Conservation (phyloP, 2,888 invertebrate genomes). For the Hyposoter didymator region DNA sequence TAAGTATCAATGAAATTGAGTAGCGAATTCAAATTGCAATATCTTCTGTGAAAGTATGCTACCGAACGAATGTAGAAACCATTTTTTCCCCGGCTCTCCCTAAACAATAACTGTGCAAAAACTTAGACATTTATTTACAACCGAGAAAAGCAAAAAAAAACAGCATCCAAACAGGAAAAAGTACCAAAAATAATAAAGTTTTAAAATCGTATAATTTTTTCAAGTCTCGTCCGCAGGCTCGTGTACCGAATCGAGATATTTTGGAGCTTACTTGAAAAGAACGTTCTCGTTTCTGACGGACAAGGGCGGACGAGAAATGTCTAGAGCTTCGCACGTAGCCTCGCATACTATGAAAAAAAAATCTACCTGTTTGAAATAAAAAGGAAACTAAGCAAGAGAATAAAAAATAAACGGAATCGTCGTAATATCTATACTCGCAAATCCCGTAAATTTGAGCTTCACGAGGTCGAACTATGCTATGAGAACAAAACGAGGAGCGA, state of each 20-base stretch:
- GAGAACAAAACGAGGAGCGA: slow-evolving; percentile 16
- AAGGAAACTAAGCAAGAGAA: slow-evolving; percentile 4
- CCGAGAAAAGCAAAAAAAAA: background rate
- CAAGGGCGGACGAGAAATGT: slow-evolving; percentile 52
- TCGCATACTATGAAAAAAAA: slow-evolving; percentile 57
- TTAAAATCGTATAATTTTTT: slow-evolving; percentile 65
- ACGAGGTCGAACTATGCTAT: slow-evolving; percentile 42
- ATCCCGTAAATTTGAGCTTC: slow-evolving; percentile 63
- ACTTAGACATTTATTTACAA: slow-evolving; percentile 17
- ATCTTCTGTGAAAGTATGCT: slow-evolving; percentile 75
- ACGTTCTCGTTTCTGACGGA: background rate
- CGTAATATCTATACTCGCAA: slow-evolving; percentile 58
- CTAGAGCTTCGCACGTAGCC: slow-evolving; percentile 64
- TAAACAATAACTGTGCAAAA: slow-evolving; percentile 62
- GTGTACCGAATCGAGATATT: background rate
- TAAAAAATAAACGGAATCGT: slow-evolving; percentile 15
- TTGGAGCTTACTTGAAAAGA: background rate
- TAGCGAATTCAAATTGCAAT: slow-evolving; percentile 72
- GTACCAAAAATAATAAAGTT: slow-evolving; percentile 39
- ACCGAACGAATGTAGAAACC: slow-evolving; percentile 62
- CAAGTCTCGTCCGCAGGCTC: slow-evolving; percentile 73
- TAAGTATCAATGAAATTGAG: slow-evolving; percentile 71
- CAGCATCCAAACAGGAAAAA: slow-evolving; percentile 2
- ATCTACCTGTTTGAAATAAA: slow-evolving; percentile 49
- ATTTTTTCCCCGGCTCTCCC: slow-evolving; percentile 51